These are phyloP conservation scores for Alaudala cheleensis DNA, from an alignment of 2,113 vertebrate genomes.

Conservation along the genomic window DNA sequence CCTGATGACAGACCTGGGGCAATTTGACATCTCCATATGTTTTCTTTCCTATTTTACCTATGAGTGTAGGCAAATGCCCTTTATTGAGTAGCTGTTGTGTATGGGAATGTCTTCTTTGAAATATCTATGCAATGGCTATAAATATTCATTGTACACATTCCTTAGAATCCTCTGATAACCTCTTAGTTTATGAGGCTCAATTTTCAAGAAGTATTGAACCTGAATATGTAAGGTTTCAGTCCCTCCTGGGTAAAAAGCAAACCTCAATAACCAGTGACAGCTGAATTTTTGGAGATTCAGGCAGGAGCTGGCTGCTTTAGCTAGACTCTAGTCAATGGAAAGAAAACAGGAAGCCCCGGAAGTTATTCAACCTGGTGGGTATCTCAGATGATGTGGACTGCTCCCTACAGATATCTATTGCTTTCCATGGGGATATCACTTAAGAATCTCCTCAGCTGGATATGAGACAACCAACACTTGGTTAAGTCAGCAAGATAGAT, in stretches of 20 bases:
- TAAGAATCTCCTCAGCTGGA: rapidly evolving
- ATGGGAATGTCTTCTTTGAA: background rate
- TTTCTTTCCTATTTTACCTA: background rate
- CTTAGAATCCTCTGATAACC: background rate
- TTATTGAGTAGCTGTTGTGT: background rate
- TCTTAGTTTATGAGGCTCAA: background rate
- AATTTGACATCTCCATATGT: background rate
- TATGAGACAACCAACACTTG: background rate
- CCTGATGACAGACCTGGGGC: background rate
- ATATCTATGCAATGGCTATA: background rate
- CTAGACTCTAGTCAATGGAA: background rate
- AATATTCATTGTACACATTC: background rate
- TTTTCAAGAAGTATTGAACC: background rate
- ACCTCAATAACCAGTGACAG: background rate
- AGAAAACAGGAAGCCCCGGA: background rate
- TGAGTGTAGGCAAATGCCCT: background rate
- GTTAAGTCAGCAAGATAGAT: background rate
- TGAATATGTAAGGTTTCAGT: background rate
- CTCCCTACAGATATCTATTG: background rate
- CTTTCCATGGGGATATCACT: background rate
- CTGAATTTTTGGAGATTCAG: background rate
- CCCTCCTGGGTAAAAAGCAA: background rate
- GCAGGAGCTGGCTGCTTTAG: background rate
- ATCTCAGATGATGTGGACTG: background rate
- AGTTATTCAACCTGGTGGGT: background rate